Base-by-base conservation (phyloP, 1,140 invertebrate species). In the Bombus superbus region DNA sequence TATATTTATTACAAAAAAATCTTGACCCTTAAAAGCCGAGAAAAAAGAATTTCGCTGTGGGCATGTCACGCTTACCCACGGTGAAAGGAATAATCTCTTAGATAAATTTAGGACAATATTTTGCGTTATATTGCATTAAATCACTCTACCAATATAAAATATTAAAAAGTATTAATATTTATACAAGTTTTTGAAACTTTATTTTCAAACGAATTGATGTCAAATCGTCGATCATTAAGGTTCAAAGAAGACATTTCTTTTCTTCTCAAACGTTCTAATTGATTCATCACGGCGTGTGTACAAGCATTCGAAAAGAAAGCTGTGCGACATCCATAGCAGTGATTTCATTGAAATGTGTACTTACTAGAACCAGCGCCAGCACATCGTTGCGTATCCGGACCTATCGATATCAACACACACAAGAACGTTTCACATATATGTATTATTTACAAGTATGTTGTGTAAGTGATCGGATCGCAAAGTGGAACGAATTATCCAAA, bases 311-410 rank as follows among this genome's bases (percentile, higher is more conserved):
- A 40, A 72, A 87, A 25, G 44, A 83, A 89, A 85, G 81, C 78
- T 76, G 53, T 87, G 68, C n/a, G 18, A 82, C 83, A 86, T 72
- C 18, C 79, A 72, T 28, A 83, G 83, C 62, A 89, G 42, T 44
- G 73, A 88, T 86, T 62, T 89, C 78, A 72, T 88, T 86, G 69
- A 73, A 90, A 64, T 90, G 82, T 90, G 80, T 96, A 96, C 96
- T 96, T 96, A 96, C 96, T 96, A 93, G 95, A 95, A 91, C 95
- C 95, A 86, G 91, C 91, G 92, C 95, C 95, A 92, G 95, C 91
- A 94, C 96, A 96, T 91, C 94, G 95, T 92, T 95, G 92, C 92
- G 94, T 92, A 92, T 96, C 95, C 83, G 96, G 96, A 96, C 96
- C 96, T 96, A 95, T 91, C 90, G 91, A 89, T 92, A 93, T 91